A percentile compares a stretch with the other conserved stretches of the same genome.
phyloP scores from a whole-genome alignment of 2,888 invertebrate species.

The Drosophila tripunctata region DNA sequence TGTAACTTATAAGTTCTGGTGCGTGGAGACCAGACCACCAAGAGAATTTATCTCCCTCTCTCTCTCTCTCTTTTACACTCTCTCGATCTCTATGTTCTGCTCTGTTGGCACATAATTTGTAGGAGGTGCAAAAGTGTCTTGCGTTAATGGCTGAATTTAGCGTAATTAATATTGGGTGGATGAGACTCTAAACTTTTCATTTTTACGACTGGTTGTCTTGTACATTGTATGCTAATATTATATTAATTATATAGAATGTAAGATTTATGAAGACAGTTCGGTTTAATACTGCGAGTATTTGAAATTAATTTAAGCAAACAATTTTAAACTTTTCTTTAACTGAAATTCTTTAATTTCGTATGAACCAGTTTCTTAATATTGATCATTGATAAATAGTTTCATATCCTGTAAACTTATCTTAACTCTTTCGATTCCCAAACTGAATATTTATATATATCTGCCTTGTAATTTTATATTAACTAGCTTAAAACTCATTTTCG shows the following conservation, averaged over 20 bases:
- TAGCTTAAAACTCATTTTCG: too few relatives aligned
- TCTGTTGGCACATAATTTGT: conserved; percentile 69
- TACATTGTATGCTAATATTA: conserved; percentile 67
- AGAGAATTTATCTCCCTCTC: neutral
- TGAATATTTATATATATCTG: too few relatives aligned
- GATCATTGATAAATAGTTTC: too few relatives aligned
- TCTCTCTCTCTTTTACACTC: neutral
- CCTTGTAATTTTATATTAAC: too few relatives aligned
- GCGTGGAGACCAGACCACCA: conserved; percentile 36
- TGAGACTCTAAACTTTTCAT: conserved; percentile 18
- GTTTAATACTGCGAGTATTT: too few relatives aligned
- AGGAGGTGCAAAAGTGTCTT: conserved; percentile 76
- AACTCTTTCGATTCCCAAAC: too few relatives aligned
- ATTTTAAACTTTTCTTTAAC: too few relatives aligned
- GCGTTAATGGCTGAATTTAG: conserved; percentile 76
- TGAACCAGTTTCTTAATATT: too few relatives aligned
- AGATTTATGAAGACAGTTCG: neutral
- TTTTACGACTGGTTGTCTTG: conserved; percentile 15
- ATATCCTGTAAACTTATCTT: too few relatives aligned
- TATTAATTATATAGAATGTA: too few relatives aligned
- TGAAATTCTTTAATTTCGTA: too few relatives aligned
- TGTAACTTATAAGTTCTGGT: conserved; percentile 20
- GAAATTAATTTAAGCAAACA: too few relatives aligned
- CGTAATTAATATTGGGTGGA: conserved; percentile 64
- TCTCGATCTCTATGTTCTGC: conserved; percentile 56